Percentiles rank a stretch among this genome's conserved stretches.
Conservation (phyloP, 2,888 invertebrate genomes). For the Oligia strigilis region DNA sequence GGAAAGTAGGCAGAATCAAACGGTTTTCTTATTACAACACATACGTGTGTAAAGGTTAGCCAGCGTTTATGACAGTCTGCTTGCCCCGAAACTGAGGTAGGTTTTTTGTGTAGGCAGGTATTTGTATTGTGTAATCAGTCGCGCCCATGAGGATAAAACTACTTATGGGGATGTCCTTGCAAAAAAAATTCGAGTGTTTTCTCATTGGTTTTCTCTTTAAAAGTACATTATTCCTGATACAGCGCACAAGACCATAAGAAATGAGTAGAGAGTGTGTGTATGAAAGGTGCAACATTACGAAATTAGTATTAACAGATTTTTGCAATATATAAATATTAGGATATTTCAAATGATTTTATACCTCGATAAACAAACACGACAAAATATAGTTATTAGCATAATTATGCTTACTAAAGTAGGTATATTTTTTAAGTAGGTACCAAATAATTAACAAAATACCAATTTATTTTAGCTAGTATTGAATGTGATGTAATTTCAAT, state of each 20-base stretch:
- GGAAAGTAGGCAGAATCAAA: not conserved
- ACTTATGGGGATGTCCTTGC: accelerated
- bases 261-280: not conserved
- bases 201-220: too few species aligned
- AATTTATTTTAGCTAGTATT: slow-evolving; percentile 9
- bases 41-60: too few species aligned
- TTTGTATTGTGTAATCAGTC: not conserved
- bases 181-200: not conserved
- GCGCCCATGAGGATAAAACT: not conserved
- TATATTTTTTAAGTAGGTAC: not conserved
- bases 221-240: not conserved
- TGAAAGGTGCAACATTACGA: not conserved
- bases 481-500: slow-evolving; percentile 9
- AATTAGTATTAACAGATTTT: not conserved
- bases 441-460: not conserved
- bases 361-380: not conserved
- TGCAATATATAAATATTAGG: not conserved
- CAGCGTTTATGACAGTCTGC: not conserved
- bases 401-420: not conserved
- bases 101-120: not conserved
- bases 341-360: not conserved
- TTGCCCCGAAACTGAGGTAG: not conserved
- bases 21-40: not conserved
- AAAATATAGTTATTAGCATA: not conserved
- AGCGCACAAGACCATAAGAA: not conserved